Evolutionary conservation across 1,140 invertebrate species (phyloP).

Genomic region (Hyphantria cunea): DNA sequence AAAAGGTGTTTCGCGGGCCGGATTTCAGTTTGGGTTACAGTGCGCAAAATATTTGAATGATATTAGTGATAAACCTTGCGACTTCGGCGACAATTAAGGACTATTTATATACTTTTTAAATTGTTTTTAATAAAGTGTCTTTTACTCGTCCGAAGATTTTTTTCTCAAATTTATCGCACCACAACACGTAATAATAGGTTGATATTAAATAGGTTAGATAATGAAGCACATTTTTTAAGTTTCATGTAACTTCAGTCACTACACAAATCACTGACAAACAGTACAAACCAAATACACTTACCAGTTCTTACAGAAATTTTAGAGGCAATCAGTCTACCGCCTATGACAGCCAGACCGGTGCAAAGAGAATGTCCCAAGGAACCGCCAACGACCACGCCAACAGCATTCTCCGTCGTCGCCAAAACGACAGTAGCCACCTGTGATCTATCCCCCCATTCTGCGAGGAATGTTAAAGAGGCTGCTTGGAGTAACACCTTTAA

Average conservation of each 20-base stretch:
- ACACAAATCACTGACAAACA: too few species aligned
- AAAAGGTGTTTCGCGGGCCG: too few species aligned
- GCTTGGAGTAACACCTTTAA: constrained; percentile 94
- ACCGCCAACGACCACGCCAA: constrained; percentile 96
- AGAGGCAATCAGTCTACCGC: constrained; percentile 97
- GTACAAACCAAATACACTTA: constrained; percentile 40
- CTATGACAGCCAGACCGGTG: constrained; percentile 97
- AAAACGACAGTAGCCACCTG: constrained; percentile 98
- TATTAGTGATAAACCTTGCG: too few species aligned
- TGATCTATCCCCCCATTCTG: constrained; percentile 99
- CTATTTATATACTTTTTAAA: too few species aligned
- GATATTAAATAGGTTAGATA: too few species aligned
- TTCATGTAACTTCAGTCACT: constrained; percentile 32
- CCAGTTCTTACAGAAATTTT: constrained; percentile 91
- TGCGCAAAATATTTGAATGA: too few species aligned
- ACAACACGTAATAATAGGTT: too few species aligned
- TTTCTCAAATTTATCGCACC: too few species aligned
- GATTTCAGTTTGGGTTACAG: too few species aligned
- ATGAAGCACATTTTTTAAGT: constrained; percentile 56
- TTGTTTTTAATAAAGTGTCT: too few species aligned
- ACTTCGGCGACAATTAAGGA: too few species aligned
- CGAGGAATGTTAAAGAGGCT: constrained; percentile 96
- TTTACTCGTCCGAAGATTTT: too few species aligned
- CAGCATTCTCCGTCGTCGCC: constrained; percentile 94
- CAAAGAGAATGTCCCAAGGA: constrained; percentile 96